phyloP scores from a whole-genome alignment of 2,797 vertebrate genomes.

The Babyrousa celebensis region DNA sequence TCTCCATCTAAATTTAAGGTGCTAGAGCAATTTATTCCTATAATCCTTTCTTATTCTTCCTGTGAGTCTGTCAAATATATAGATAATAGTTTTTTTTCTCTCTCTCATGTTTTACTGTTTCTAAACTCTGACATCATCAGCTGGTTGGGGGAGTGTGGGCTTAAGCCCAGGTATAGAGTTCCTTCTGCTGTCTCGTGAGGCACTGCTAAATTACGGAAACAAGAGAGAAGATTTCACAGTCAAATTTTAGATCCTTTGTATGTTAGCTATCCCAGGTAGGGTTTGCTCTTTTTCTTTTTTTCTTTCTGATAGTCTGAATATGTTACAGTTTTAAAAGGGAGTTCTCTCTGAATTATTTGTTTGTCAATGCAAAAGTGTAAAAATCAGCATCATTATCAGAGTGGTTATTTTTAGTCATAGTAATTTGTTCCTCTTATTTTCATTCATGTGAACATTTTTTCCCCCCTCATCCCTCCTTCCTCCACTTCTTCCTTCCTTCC shows the following conservation, averaged over 20 bases:
- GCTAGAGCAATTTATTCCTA: not conserved
- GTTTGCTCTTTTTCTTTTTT: not conserved
- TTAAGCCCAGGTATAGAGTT: not conserved
- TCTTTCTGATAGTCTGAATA: not conserved
- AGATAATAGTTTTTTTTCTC: not conserved
- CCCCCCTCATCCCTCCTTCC: not conserved
- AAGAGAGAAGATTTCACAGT: not conserved
- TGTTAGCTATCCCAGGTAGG: not conserved
- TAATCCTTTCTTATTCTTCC: not conserved
- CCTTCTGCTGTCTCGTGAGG: not conserved
- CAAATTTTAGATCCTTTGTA: not conserved
- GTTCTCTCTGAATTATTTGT: not conserved
- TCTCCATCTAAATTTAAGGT: not conserved
- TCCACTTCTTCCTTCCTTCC: not conserved
- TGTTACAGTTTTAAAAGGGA: conserved; percentile 16
- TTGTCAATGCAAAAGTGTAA: not conserved
- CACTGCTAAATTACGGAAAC: not conserved
- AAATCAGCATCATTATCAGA: not conserved
- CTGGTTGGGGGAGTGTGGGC: not conserved
- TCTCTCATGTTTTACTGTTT: not conserved
- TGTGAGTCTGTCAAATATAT: not conserved
- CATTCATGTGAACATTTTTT: not conserved
- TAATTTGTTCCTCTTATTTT: conserved; percentile 41
- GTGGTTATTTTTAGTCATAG: not conserved
- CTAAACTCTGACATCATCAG: not conserved